Conservation (phyloP, 2,888 invertebrate genomes). For the Drepana falcataria region DNA sequence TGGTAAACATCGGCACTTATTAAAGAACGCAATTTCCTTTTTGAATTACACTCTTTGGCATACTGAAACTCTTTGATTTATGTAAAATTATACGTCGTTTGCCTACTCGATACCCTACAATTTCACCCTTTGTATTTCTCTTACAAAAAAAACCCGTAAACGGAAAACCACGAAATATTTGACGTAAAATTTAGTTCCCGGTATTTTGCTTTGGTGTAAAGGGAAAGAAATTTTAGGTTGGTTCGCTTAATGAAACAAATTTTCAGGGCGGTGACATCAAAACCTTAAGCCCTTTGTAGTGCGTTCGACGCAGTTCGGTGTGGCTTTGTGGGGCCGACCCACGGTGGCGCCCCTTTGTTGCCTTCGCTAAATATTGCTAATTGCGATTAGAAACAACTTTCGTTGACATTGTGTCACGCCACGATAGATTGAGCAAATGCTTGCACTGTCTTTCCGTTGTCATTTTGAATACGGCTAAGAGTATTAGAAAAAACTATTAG, state of each 20-base stretch:
- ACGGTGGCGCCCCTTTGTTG: conserved; percentile 60
- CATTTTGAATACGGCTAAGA: no score
- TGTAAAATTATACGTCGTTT: conserved; percentile 32
- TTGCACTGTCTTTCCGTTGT: no score
- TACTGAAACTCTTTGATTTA: conserved; percentile 9
- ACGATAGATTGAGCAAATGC: background rate
- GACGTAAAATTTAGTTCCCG: conserved; percentile 42
- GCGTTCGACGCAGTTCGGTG: conserved; percentile 34
- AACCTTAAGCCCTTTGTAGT: conserved; percentile 73
- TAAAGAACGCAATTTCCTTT: background rate
- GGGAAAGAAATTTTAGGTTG: conserved; percentile 61
- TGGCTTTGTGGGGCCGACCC: conserved; percentile 56
- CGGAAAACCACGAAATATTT: conserved; percentile 54
- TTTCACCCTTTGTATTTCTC: conserved; percentile 47
- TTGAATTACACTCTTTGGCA: background rate
- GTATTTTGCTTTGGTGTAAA: conserved; percentile 46
- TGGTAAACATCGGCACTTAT: no score
- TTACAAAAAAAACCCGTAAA: conserved; percentile 44
- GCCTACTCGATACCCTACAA: conserved; percentile 43
- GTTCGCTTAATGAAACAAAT: conserved; percentile 73
- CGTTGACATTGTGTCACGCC: conserved; percentile 10
- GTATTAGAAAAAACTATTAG: no score
- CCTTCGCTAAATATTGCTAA: conserved; percentile 67
- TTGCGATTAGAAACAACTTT: conserved; percentile 63
- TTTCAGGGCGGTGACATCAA: conserved; percentile 70